These are phyloP conservation scores for Drosophila miranda DNA, from an alignment of 1,140 invertebrate species.

Conservation along the genomic window DNA sequence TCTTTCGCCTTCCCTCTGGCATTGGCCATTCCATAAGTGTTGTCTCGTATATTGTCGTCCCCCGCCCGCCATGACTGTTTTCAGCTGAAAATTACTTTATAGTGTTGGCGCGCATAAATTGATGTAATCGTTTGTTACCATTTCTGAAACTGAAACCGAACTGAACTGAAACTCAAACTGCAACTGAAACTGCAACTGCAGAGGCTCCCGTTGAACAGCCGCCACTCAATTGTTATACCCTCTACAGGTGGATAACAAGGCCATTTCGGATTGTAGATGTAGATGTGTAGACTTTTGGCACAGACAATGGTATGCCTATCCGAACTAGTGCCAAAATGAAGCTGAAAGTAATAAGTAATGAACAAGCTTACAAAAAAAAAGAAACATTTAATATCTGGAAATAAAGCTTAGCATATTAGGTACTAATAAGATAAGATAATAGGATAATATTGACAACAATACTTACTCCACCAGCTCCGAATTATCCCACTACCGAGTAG, in stretches of 20 bases:
- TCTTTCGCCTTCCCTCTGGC: constrained; percentile 22
- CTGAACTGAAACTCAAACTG: constrained; percentile 15
- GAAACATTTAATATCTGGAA: too few species aligned
- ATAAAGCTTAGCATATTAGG: too few species aligned
- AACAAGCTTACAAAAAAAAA: too few species aligned
- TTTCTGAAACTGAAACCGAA: constrained; percentile 77
- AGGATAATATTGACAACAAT: background rate
- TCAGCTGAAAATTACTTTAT: constrained; percentile 81
- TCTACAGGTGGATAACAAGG: too few species aligned
- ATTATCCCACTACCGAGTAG: too few species aligned
- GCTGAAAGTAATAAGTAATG: too few species aligned
- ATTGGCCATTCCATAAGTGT: constrained; percentile 60
- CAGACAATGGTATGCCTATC: too few species aligned
- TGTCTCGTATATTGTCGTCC: background rate
- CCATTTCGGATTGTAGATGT: too few species aligned
- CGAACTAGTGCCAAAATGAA: too few species aligned
- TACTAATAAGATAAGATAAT: too few species aligned
- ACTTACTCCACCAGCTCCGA: too few species aligned
- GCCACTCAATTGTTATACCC: constrained; percentile 39
- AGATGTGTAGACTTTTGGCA: too few species aligned
- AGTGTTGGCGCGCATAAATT: constrained; percentile 82
- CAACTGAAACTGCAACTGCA: constrained; percentile 1
- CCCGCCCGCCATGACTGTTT: constrained; percentile 55
- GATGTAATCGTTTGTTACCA: constrained; percentile 82
- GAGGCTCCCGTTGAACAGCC: background rate